Conservation (phyloP, 1,140 invertebrate species). For the Leptinotarsa lineolata region DNA sequence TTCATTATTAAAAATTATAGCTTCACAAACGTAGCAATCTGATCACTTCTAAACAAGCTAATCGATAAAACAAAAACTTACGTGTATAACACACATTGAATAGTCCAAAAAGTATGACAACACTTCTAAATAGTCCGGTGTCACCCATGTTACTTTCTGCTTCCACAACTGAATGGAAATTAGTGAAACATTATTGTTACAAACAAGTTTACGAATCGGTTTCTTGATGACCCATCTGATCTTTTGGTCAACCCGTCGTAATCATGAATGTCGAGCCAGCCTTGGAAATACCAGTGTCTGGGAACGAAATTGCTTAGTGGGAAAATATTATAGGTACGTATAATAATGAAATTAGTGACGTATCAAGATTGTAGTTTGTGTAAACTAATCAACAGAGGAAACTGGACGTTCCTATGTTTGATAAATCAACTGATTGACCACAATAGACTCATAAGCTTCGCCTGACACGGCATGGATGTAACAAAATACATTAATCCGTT, state of each 20-base stretch:
- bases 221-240: conserved; percentile 36
- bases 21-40: too few species aligned
- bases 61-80: neutral
- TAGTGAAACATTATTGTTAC: conserved; percentile 1
- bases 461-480: too few species aligned
- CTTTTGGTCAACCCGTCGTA: conserved; percentile 21
- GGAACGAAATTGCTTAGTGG: conserved; percentile 9
- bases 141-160: neutral
- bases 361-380: neutral
- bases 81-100: conserved; percentile 7
- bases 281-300: conserved; percentile 35
- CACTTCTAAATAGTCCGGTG: neutral
- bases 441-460: too few species aligned
- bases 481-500: too few species aligned
- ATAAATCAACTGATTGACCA: too few species aligned
- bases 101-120: neutral
- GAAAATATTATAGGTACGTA: conserved; percentile 9
- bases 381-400: neutral
- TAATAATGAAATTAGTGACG: neutral
- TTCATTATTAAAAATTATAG: too few species aligned
- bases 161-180: neutral
- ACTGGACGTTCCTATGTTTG: neutral
- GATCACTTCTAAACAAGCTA: too few species aligned
- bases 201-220: conserved; percentile 14
- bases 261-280: conserved; percentile 33